These are phyloP conservation scores for Synanthedon tipuliformis DNA, from an alignment of 2,888 invertebrate genomes.

Conservation along the genomic window DNA sequence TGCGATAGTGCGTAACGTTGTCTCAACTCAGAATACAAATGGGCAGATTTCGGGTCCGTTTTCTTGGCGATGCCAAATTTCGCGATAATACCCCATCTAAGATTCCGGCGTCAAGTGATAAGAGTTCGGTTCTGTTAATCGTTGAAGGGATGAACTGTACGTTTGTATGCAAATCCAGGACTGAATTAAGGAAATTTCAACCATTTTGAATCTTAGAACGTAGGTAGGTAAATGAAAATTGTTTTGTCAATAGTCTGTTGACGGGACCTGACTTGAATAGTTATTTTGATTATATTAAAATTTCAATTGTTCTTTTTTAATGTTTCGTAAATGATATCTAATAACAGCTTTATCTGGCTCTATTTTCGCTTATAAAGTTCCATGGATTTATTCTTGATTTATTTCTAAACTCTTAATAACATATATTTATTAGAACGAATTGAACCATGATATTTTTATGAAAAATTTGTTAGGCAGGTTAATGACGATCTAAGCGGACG, in stretches of 20 bases:
- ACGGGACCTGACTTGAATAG: neutral
- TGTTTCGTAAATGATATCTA: too few species aligned
- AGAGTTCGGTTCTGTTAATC: neutral
- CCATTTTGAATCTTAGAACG: neutral
- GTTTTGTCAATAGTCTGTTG: neutral
- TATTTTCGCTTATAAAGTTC: too few species aligned
- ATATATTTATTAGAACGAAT: too few species aligned
- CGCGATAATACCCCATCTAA: neutral
- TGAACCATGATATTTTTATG: too few species aligned
- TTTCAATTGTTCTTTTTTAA: too few species aligned
- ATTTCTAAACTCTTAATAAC: too few species aligned
- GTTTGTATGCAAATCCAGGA: neutral
- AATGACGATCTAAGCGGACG: too few species aligned
- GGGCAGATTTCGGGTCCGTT: slow-evolving; percentile 5
- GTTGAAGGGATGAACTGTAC: neutral
- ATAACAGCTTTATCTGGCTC: too few species aligned
- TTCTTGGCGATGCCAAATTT: neutral
- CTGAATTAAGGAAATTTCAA: neutral
- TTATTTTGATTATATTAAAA: too few species aligned
- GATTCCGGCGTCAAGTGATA: neutral
- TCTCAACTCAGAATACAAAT: slow-evolving; percentile 9
- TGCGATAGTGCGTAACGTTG: slow-evolving; percentile 1
- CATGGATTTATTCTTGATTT: too few species aligned
- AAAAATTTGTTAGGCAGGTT: too few species aligned
- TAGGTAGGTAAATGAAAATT: neutral